Evolutionary conservation across 2,888 invertebrate species (phyloP), one percentile per base, ranked within the genome.

Genomic region (Agapetus fuscipes): DNA sequence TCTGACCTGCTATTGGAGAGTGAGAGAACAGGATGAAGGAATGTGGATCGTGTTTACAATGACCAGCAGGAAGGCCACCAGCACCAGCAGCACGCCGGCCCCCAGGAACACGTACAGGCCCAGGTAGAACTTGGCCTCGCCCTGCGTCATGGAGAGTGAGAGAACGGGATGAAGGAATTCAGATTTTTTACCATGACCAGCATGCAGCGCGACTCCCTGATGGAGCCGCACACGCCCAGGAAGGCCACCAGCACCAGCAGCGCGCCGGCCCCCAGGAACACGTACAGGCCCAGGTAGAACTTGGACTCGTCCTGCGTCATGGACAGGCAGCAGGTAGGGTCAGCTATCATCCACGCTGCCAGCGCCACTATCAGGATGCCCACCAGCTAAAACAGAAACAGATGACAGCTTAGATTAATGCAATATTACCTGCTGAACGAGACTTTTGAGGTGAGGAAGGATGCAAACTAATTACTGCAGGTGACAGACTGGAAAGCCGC

Each of bases 191-290:
- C 85, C 56, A 77, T 68, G 45, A 80, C 73, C 29, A 91, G 73
- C 65, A 85, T 74, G 58, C 83, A 84, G 54, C 80, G 80, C 13
- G 82, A 85, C 60, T 84, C 83, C 51, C 76, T 76, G 45, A 81
- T 74, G 5, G 88, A 83, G 24, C 89, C 89, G 55, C 83, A 84
- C 56, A 88, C 89, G 38, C 89, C 90, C 30, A 89, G 71, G 59
- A 86, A 81, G 11, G 85, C 82, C 16, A 86, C 78, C 28, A 86
- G 58, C 43, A 84, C 72, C 59, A 88, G 77, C 34, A 86, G 62
- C 26, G 76, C 61, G 4, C 88, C 88, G 39, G 80, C 76, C 16
- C 72, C 74, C 43, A 89, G 67, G 44, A 88, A 70, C 37, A 87
- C 73, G 54, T 82, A 83, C 13, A 83, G 71, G 10, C 81, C 82